Conservation (phyloP, 64 coral and sea anemone species). For the Montipora capricornis region DNA sequence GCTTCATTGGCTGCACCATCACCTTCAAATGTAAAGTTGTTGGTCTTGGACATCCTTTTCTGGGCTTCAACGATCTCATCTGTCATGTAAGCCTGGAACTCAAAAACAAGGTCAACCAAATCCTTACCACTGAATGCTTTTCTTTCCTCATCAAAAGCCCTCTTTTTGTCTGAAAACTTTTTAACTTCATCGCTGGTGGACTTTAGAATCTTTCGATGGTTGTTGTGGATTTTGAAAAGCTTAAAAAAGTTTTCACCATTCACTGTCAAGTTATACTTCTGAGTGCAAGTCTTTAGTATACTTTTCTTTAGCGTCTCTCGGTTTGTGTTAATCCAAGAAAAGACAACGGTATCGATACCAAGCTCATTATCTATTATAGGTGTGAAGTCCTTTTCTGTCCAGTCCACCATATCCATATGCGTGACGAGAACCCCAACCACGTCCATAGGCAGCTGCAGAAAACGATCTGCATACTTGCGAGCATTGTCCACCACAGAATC, state of each 20-base stretch:
- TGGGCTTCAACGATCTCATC: conserved; percentile 56
- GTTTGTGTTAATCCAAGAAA: background rate
- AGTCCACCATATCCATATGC: conserved; percentile 49
- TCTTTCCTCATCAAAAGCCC: conserved; percentile 31
- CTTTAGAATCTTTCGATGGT: conserved; percentile 12
- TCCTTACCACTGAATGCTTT: conserved; percentile 46
- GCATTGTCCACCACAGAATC: conserved; percentile 54
- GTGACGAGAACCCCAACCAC: conserved; percentile 45
- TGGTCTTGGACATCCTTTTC: conserved; percentile 45
- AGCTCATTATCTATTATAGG: conserved; percentile 37
- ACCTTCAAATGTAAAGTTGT: conserved; percentile 54
- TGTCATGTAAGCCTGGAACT: conserved; percentile 64
- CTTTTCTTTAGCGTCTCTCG: background rate
- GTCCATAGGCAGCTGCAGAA: conserved; percentile 31
- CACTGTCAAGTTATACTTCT: conserved; percentile 7
- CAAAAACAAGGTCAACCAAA: conserved; percentile 52
- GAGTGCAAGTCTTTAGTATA: conserved; percentile 1
- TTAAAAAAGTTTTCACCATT: conserved; percentile 6
- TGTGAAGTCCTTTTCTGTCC: conserved; percentile 19
- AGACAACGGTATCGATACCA: conserved; percentile 51
- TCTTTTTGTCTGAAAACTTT: conserved; percentile 25
- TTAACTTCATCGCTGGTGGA: conserved; percentile 29
- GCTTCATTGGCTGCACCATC: conserved; percentile 61
- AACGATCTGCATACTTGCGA: conserved; percentile 55
- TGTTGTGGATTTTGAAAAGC: conserved; percentile 16